Conservation (phyloP, 1,140 invertebrate genomes). For the Drosophila erecta region DNA sequence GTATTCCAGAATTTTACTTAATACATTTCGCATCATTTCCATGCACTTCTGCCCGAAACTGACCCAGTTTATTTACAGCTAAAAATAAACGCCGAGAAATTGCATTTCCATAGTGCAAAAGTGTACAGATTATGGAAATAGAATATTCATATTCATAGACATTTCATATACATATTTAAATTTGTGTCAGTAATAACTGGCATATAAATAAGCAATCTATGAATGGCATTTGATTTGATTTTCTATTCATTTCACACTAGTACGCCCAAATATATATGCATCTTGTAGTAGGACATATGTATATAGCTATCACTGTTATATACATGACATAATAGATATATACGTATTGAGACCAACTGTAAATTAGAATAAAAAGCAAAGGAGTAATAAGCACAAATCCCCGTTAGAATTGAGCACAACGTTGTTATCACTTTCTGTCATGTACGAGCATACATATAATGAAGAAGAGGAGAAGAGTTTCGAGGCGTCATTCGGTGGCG, state of each 20-base stretch:
- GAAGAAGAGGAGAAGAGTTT: too few relatives aligned
- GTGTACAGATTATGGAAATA: constrained; percentile 2
- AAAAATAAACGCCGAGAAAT: constrained; percentile 16
- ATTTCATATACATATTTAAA: neutral
- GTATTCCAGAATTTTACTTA: too few relatives aligned
- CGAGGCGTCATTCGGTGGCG: too few relatives aligned
- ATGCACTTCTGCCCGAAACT: constrained; percentile 6
- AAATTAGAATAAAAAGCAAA: too few relatives aligned
- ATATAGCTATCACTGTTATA: too few relatives aligned
- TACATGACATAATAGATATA: neutral
- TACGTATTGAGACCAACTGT: neutral
- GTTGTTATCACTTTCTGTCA: too few relatives aligned
- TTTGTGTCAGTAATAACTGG: constrained; percentile 11
- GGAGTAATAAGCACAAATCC: too few relatives aligned
- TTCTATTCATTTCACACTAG: constrained; percentile 15
- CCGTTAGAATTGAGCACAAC: too few relatives aligned
- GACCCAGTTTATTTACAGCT: constrained; percentile 26
- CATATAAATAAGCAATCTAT: constrained; percentile 14
- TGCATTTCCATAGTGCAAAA: constrained; percentile 14
- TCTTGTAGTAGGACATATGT: too few relatives aligned
- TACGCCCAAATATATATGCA: neutral
- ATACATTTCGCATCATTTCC: neutral
- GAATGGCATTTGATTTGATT: constrained; percentile 28
- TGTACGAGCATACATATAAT: too few relatives aligned
- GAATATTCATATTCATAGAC: too few relatives aligned